Base-by-base conservation (phyloP, 1,140 invertebrate genomes). In the Reticulitermes speratus region DNA sequence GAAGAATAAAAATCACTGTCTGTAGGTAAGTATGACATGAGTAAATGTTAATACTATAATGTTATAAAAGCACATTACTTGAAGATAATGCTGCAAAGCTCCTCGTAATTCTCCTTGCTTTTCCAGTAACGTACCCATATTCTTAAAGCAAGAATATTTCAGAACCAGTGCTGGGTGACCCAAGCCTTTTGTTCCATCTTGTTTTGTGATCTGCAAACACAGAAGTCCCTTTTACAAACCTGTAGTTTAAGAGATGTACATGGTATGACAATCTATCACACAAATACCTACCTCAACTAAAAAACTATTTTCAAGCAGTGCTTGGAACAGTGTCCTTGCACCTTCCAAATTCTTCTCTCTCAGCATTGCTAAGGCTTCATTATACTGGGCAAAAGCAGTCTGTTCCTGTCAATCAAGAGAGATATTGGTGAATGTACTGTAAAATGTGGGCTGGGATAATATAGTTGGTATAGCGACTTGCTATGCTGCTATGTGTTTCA, bases 101-200 rank as follows among this genome's bases (percentile, higher is more conserved):
- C 44, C 44, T 23, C 93, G 89, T 83, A 92, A 91, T 84, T 95
- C 92, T 23, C 91, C 90, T 83, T 91, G 90, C 23, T 93, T 90
- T 11, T 92, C 88, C 48, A 93, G 91, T 85, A 96, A 93, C 11
- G 90, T 92, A 0, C 93, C 95, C 65, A 96, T 91, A 90, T 96
- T 96, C 88, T 95, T 94, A 87, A 93, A 93, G 88, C 95, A 95
- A 19, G 95, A 95, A 90, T 96, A 96, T 88, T 95, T 94, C 38
- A 96, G 90, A 3, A 93, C 93, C 16, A 93, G 90, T 90, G 94
- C 91, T 2, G 94, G 93, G 48, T 86, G 87, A 65, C 88, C 87
- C 30, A 90, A 88, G 82, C 87, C 87, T 45, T 89, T 88, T 75
- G 89, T 88, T 65, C 90, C 90, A 45, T 90, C 87, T 44, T 89